phyloP scores from a whole-genome alignment of 2,797 vertebrate genomes.

The Rhadinocentrus ornatus region DNA sequence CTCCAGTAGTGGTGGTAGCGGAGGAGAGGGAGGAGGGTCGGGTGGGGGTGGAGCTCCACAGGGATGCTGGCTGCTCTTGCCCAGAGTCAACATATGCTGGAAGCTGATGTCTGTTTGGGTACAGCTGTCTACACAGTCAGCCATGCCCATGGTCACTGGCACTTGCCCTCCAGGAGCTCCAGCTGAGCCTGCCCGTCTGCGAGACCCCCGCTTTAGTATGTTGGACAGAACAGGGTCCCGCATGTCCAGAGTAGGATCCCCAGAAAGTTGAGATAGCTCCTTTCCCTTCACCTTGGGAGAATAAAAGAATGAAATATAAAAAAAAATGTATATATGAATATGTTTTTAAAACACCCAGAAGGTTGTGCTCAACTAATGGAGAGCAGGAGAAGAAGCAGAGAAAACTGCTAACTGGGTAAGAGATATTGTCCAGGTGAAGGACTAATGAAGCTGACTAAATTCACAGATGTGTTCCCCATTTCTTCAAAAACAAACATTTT shows the following conservation, averaged over 20 bases:
- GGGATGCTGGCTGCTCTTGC: conserved; percentile 82
- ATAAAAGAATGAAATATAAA: too few species aligned
- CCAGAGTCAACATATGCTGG: conserved; percentile 89
- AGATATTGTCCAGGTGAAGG: not conserved
- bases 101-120: conserved; percentile 94
- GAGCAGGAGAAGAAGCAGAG: not conserved
- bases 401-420: not conserved
- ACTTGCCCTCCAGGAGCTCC: conserved; percentile 54
- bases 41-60: conserved; percentile 81
- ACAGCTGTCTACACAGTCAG: conserved; percentile 90
- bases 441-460: not conserved
- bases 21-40: conserved; percentile 72
- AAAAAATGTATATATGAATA: not conserved
- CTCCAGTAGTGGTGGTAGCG: conserved; percentile 80
- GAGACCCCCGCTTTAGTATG: conserved; percentile 84
- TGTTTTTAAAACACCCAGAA: not conserved
- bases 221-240: conserved; percentile 84
- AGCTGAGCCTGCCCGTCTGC: conserved; percentile 74
- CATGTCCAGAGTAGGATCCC: conserved; percentile 85
- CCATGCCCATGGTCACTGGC: conserved; percentile 74
- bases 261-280: conserved; percentile 84
- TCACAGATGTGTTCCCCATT: not conserved
- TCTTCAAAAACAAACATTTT: not conserved
- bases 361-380: too few species aligned
- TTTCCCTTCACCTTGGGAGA: conserved; percentile 84